phyloP scores from a whole-genome alignment of 2,888 invertebrate genomes.

The Philaethria dido region DNA sequence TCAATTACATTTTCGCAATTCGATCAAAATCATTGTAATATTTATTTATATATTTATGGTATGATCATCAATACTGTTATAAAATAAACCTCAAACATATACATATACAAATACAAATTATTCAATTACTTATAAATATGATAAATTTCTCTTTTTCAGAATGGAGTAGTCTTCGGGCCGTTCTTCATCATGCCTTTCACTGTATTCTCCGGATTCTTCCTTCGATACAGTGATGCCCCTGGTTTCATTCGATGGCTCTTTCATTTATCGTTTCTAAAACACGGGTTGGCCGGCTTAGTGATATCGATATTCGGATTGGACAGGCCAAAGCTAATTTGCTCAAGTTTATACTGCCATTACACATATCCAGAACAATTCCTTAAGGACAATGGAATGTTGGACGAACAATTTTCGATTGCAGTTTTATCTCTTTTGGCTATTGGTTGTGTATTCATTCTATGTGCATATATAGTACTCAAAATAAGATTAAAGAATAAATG shows the following conservation, averaged over 20 bases:
- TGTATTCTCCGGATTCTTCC: constrained; percentile 96
- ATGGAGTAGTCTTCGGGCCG: constrained; percentile 95
- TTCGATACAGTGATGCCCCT: constrained; percentile 92
- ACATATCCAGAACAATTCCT: constrained; percentile 88
- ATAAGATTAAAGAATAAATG: constrained; percentile 84
- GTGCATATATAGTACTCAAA: constrained; percentile 87
- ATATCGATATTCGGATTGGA: constrained; percentile 92
- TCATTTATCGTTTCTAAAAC: constrained; percentile 94
- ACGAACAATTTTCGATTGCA: constrained; percentile 86
- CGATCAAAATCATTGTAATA: not conserved
- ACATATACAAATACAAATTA: too few relatives aligned
- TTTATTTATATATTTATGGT: not conserved
- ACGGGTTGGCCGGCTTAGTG: constrained; percentile 93
- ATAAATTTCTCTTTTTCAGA: constrained; percentile 84
- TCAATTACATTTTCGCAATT: not conserved
- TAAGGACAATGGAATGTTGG: constrained; percentile 87
- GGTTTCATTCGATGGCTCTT: constrained; percentile 92
- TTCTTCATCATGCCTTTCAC: constrained; percentile 94
- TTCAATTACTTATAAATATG: too few relatives aligned
- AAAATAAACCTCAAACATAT: too few relatives aligned
- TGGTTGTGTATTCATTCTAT: constrained; percentile 85
- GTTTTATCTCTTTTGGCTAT: constrained; percentile 86
- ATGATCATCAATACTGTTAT: too few relatives aligned
- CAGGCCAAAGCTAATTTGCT: constrained; percentile 89
- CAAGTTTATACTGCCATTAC: constrained; percentile 90